Conservation (phyloP, 2,888 invertebrate genomes). For the Euphydryas editha region DNA sequence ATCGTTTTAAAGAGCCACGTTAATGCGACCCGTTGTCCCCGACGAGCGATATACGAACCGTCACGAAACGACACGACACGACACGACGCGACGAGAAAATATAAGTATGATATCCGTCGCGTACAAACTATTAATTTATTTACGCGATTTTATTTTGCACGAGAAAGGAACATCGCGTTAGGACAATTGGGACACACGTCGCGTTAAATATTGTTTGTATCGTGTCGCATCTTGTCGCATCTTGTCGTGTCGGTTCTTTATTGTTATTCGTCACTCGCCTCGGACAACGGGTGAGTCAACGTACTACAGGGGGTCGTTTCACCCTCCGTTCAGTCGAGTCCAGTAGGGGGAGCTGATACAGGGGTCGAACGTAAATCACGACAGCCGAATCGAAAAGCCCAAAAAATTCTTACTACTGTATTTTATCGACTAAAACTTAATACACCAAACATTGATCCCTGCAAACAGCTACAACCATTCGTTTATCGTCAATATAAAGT, state of each 20-base stretch:
- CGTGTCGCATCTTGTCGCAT: too few relatives aligned
- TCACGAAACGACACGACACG: too few relatives aligned
- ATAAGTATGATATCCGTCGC: too few relatives aligned
- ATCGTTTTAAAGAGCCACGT: neutral
- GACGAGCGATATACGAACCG: too few relatives aligned
- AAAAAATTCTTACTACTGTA: slow-evolving; percentile 40
- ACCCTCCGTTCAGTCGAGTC: neutral
- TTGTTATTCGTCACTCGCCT: too few relatives aligned
- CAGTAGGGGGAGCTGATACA: slow-evolving; percentile 24
- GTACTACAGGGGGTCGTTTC: neutral
- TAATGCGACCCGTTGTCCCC: neutral
- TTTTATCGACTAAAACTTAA: slow-evolving; percentile 53
- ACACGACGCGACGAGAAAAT: too few relatives aligned
- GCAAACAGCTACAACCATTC: slow-evolving; percentile 52
- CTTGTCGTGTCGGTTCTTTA: too few relatives aligned
- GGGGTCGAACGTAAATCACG: slow-evolving; percentile 31
- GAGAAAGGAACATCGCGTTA: too few relatives aligned
- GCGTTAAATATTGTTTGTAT: too few relatives aligned
- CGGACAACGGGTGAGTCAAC: neutral
- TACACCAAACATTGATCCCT: slow-evolving; percentile 60
- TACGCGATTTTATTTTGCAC: too few relatives aligned
- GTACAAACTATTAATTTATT: too few relatives aligned
- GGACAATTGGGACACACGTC: too few relatives aligned
- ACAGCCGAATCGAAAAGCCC: slow-evolving; percentile 24
- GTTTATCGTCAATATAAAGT: slow-evolving; percentile 14